Evolutionary conservation across 2,888 invertebrate genomes (phyloP), one percentile per base, ranked within the genome.

Genomic region (Diarsia dahlii): DNA sequence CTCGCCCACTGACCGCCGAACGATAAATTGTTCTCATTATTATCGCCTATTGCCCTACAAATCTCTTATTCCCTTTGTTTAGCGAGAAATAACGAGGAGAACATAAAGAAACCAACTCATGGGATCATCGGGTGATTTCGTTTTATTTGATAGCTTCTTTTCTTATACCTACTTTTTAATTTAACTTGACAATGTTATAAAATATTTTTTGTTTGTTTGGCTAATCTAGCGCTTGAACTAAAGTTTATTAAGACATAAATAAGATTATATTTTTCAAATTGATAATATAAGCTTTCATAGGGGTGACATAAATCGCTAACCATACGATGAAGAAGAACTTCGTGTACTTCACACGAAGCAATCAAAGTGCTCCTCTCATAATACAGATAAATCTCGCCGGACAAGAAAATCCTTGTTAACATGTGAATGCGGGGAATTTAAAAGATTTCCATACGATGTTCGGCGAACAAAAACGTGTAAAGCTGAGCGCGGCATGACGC

Each of bases 401-500:
- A 75, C 72, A 81, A 71, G 72, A 64, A 86, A 84, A 86, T 84
- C 88, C 72, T 80, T 76, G 88, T 86, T 86, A 84, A 88, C 88
- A 80, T 88, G 81, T 87, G 78, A 84, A 86, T 86, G 72, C 70
- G 62, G 64, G 72, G 83, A 82, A 87, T 83, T 78, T 78, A 83
- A 80, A 87, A 87, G 87, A 87, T 83, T 82, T 87, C 69, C 81
- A 84, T 80, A 78, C 78, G 79, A 85, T 85, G 84, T 88, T 85
- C 75, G 76, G 71, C 62, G 75, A 81, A 84, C 82, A 84, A 89
- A 83, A 84, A 84, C 79, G 68, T 85, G 86, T 86, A 85, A 84
- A 84, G 82, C 83, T 84, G 76, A 88, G 86, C 84, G 86, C 82
- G 87, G 90, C 93, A 91, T 94, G 93, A 93, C 90, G 89, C 89